Evolutionary conservation across 1,140 invertebrate genomes (phyloP).

Genomic region (Papilio dardanus): DNA sequence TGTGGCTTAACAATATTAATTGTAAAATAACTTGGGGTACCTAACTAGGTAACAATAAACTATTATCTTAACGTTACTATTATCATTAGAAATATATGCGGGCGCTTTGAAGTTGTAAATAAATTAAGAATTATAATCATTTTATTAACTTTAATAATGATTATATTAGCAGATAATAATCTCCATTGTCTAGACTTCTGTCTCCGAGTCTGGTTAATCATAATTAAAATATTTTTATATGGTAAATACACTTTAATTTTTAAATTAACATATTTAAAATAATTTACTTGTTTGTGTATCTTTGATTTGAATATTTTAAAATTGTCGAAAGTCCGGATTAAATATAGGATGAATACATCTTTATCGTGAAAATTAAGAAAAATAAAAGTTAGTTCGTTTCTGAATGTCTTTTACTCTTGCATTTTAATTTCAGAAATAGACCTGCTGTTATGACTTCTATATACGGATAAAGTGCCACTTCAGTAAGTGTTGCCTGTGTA

Average conservation of each 20-base stretch:
- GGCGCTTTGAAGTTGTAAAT: constrained; percentile 17
- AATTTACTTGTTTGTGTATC: too few relatives aligned
- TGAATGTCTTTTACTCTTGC: neutral
- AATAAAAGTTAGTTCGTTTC: too few relatives aligned
- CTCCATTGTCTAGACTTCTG: neutral
- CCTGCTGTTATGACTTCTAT: too few relatives aligned
- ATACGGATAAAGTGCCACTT: neutral
- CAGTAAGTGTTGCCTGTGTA: neutral
- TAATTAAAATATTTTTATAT: neutral
- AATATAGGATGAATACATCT: neutral
- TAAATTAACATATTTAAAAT: neutral
- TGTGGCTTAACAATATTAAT: constrained; percentile 1
- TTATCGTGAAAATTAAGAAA: neutral
- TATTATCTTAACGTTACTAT: constrained; percentile 2
- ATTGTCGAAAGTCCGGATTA: neutral
- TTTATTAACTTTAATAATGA: neutral
- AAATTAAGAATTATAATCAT: constrained; percentile 18
- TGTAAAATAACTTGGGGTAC: neutral
- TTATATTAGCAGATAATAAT: neutral
- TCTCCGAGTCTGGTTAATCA: neutral
- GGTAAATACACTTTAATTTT: neutral
- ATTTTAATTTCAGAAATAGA: too few relatives aligned
- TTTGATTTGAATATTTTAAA: too few relatives aligned
- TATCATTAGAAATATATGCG: neutral
- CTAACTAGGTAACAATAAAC: constrained; percentile 25